phyloP scores from a whole-genome alignment of 2,113 vertebrate genomes.

The Salvelinus sp. region DNA sequence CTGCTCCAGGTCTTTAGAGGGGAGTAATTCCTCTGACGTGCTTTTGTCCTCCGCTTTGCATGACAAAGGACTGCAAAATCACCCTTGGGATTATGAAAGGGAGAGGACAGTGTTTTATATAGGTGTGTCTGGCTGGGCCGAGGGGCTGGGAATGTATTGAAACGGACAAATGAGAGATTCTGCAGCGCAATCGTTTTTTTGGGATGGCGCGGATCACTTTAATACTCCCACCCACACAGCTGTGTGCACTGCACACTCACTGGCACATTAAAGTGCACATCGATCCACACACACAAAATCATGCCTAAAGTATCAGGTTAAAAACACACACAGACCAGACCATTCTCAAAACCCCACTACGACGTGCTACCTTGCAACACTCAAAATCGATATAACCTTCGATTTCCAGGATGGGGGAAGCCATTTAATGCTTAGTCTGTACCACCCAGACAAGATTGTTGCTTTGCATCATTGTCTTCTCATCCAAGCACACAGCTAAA shows the following conservation, averaged over 20 bases:
- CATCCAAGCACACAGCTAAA: neutral
- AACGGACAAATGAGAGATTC: constrained; percentile 20
- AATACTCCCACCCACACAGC: neutral
- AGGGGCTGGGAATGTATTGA: constrained; percentile 4
- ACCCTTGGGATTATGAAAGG: constrained; percentile 15
- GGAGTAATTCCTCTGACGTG: neutral
- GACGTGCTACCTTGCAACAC: no score
- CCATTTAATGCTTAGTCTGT: neutral
- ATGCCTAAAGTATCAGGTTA: no score
- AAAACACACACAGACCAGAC: no score
- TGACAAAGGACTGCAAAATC: neutral
- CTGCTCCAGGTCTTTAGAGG: neutral
- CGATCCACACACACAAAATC: constrained; percentile 8
- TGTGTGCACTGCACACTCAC: neutral
- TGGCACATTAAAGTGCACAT: neutral
- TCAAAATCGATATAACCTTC: no score
- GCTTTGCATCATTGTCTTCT: neutral
- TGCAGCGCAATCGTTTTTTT: constrained; percentile 18
- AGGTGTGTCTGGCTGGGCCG: neutral
- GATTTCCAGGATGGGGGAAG: no score
- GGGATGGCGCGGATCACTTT: neutral
- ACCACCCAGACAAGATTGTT: neutral
- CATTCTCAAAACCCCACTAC: no score
- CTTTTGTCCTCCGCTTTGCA: neutral
- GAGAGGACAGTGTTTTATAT: neutral